phyloP scores from a whole-genome alignment of 2,888 invertebrate species.

The Sminthurinus aureus region DNA sequence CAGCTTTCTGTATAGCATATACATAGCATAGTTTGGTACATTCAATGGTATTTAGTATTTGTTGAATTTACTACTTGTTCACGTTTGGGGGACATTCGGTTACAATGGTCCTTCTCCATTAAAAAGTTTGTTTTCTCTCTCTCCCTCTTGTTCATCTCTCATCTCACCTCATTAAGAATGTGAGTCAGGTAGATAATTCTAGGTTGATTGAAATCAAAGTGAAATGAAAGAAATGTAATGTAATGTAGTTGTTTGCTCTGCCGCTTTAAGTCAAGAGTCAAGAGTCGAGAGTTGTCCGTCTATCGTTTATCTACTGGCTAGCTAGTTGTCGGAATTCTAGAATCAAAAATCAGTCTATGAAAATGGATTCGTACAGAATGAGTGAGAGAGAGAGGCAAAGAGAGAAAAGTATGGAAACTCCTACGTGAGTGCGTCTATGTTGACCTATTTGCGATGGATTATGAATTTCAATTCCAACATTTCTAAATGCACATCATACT shows the following conservation, averaged over 20 bases:
- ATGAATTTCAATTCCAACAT: too few species aligned
- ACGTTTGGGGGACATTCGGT: background rate
- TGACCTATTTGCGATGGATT: conserved; percentile 17
- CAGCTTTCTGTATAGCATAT: too few species aligned
- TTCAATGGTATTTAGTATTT: background rate
- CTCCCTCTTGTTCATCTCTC: background rate
- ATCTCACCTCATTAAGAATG: conserved; percentile 6
- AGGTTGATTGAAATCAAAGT: conserved; percentile 13
- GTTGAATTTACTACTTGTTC: background rate
- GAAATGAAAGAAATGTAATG: background rate
- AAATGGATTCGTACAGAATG: background rate
- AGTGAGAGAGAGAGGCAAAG: background rate
- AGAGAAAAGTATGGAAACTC: conserved; percentile 7
- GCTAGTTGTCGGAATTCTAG: too few species aligned
- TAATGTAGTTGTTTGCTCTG: background rate
- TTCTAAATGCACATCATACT: too few species aligned
- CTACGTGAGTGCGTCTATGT: conserved; percentile 3
- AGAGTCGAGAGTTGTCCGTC: background rate
- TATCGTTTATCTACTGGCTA: too few species aligned
- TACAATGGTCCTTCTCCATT: too few species aligned
- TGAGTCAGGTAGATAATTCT: conserved; percentile 13
- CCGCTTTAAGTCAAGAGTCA: background rate
- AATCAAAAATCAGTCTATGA: too few species aligned
- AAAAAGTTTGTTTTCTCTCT: background rate
- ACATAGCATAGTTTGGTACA: too few species aligned